Evolutionary conservation across 92 coral and sea anemone species (phyloP), one percentile per base, ranked within the genome.

Genomic region (Zoanthus gigantus): DNA sequence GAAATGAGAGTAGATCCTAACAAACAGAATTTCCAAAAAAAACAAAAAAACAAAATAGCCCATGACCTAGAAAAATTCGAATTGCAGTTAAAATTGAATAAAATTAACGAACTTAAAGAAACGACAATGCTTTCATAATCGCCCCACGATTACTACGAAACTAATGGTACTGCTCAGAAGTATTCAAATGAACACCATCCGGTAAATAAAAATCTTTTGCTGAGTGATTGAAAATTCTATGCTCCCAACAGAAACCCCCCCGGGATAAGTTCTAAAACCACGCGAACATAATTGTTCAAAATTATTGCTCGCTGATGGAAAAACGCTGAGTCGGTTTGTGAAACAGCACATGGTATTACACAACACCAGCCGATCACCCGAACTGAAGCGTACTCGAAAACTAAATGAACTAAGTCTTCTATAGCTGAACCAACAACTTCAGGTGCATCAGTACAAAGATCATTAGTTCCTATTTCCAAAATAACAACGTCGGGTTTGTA

Each of bases 241-340:
- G 63, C 0, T 56, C 63, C 63, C 63, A 6, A 65, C 71, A 65
- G 71, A 65, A 65, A 65, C 0, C 71, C 30, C 30, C 30, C 32
- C 31, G 71, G 10, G 32, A 65, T 17, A 23, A 8, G 71, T 23
- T 65, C 71, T 23, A 65, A 65, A 65, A 65, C 71, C 71, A 65
- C 71, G 0, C 71, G 71, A 65, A 65, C 30, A 9, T 17, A 65
- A 17, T 65, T 17, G 71, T 23, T 65, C 71, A 67, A 65, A 65
- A 65, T 23, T 65, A 65, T 23, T 65, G 75, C 75, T 65, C 71
- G 71, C 71, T 17, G 30, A 23, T 65, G 71, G 71, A 65, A 65
- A 23, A 65, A 65, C 29, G 71, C 32, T 9, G 77, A 42, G 63
- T 6, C 63, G 63, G 63, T 56, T 1, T 56, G 63, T 56, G 63